Base-by-base conservation (phyloP, 2,113 vertebrate genomes). In the Sakesphorus luctuosus region DNA sequence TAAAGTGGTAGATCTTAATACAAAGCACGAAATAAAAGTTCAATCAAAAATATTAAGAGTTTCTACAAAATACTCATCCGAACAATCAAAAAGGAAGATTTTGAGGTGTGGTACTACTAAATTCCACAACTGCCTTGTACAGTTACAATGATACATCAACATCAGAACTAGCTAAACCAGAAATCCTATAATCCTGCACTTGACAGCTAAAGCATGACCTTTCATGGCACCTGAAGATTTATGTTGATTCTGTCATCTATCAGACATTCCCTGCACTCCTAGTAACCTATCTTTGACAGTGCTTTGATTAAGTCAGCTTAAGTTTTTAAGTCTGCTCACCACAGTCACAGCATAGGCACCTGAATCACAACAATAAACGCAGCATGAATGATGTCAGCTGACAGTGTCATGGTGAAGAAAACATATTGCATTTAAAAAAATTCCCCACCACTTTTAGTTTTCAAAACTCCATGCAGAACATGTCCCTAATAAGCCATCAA, bases 191-290 rank as follows among this genome's bases (percentile, higher is more conserved):
- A 43, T 79, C 31, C 36, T 6, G 9, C 65, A 40, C 38, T 35
- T 59, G 40, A 74, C 11, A 29, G 13, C n/a, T 69, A 62, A 62
- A 56, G 25, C 20, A 59, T 44, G 44, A 13, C 6, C 2, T n/a
- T 52, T 24, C 21, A 55, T 18, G 73, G 80, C 18, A 77, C 21
- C 4, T 61, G 16, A 35, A 91, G 36, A 66, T 76, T 59, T 43
- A 63, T 11, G 13, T 12, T 11, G 4, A 40, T 8, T 10, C 15
- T 82, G 29, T 36, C 33, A 46, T 0, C 0, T 29, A 29, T 23
- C 36, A 67, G 18, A 49, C 17, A 35, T n/a, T 74, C 23, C 13
- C 33, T 35, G 33, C 29, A 59, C 10, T 38, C 47, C 43, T 3
- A 62, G 17, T n/a, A 12, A 66, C 50, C 36, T 72, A 55, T 44